These are phyloP conservation scores for Heliconius congener DNA, from an alignment of 1,140 invertebrate species.

Conservation along the genomic window DNA sequence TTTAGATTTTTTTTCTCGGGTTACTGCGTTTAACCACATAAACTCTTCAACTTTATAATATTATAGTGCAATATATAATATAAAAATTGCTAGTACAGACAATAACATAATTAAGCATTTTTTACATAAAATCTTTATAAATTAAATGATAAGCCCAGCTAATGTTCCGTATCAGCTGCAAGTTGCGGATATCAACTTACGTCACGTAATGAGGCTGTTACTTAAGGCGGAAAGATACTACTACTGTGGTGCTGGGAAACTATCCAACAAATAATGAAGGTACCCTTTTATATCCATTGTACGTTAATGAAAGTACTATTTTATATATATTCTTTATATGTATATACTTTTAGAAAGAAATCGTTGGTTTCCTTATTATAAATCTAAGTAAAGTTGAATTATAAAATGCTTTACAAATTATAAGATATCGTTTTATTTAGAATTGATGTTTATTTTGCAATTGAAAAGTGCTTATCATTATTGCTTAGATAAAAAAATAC, in stretches of 20 bases:
- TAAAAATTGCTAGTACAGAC: no score
- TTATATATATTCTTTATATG: neutral
- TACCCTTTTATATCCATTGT: neutral
- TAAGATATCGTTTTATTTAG: no score
- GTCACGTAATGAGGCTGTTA: constrained; percentile 5
- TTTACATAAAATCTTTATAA: neutral
- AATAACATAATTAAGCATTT: neutral
- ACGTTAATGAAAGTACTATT: neutral
- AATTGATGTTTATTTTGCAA: no score
- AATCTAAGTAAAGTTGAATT: no score
- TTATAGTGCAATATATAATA: no score
- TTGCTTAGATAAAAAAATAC: neutral
- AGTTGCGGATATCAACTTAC: constrained; percentile 8
- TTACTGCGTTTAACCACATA: no score
- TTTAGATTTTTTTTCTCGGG: no score
- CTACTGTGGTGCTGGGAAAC: neutral
- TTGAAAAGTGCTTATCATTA: no score
- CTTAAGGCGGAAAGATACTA: neutral
- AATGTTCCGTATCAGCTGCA: neutral
- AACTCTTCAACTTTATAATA: no score
- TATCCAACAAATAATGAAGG: constrained; percentile 11
- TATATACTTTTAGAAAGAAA: no score
- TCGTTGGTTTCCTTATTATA: no score
- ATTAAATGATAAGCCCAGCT: neutral
- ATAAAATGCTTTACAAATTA: no score